Evolutionary conservation across 92 coral and sea anemone genomes (phyloP), one percentile per base, ranked within the genome.

Genomic region (Zoanthus sansibaricus): DNA sequence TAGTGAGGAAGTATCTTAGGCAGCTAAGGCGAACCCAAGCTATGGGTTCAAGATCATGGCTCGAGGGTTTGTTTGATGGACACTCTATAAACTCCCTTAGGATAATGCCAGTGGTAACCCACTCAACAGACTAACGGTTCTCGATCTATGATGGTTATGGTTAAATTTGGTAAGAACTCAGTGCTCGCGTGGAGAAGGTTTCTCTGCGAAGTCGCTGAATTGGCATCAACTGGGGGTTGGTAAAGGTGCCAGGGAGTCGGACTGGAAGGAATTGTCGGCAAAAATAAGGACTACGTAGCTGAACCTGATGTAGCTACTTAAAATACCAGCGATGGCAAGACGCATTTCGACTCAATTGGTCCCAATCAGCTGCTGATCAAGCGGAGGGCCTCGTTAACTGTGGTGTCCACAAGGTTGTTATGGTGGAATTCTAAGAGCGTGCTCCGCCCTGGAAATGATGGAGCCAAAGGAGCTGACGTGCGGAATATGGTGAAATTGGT

Each of bases 11-110:
- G 2, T 1, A 33, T 32, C 84, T 68, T 47, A 86, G 75, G 18
- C 76, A 76, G 76, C 64, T 76, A n/a, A 75, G 83, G 70, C 13
- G 75, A 47, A 37, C 71, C 88, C 88, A 73, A 9, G 84, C 84
- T 0, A 16, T 45, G 72, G 84, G 0, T 33, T 7, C 16, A 20
- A 76, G 84, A 5, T 86, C 55, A 16, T 17, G 33, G 30, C 74
- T 32, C 33, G 66, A 14, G 47, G 76, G 21, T 4, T 44, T 64
- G 21, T 55, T 14, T 0, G 9, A n/a, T 30, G 42, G 42, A 33
- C 1, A 33, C 42, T 33, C 42, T 33, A 33, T 33, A 33, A 33
- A 33, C 42, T 33, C 89, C 46, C 31, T 9, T 58, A 47, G 56
- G 58, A 3, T 73, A 31, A 45, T 46, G 32, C 78, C 45, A 16